phyloP scores from a whole-genome alignment of 2,797 vertebrate species.

The Nothura maculosa region DNA sequence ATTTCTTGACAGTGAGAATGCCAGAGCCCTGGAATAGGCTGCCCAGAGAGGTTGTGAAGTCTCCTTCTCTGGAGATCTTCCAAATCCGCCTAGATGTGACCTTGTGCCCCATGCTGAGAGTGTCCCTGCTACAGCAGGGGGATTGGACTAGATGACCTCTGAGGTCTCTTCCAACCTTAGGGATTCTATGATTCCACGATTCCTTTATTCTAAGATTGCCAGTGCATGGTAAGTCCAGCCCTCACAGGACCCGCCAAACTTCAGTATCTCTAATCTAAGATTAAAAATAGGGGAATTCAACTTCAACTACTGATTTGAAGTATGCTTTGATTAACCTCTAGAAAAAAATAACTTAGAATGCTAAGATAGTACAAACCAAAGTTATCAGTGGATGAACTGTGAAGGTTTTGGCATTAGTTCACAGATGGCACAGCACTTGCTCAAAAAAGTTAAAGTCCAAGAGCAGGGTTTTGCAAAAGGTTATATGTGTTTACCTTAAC shows the following conservation, averaged over 20 bases:
- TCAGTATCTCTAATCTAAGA: not conserved
- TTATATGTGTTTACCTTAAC: not conserved
- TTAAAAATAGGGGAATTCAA: not conserved
- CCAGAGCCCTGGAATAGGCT: too few species aligned
- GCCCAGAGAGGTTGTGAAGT: too few species aligned
- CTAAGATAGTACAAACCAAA: not conserved
- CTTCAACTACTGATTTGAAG: not conserved
- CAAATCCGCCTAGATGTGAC: too few species aligned
- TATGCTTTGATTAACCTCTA: not conserved
- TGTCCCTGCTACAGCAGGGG: too few species aligned
- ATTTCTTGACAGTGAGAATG: too few species aligned
- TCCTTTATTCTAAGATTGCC: not conserved
- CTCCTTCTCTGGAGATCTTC: too few species aligned
- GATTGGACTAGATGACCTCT: too few species aligned
- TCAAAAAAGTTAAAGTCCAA: not conserved
- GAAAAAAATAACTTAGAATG: not conserved
- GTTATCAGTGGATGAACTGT: not conserved
- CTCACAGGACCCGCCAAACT: not conserved
- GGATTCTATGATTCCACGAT: too few species aligned
- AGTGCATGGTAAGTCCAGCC: fast-evolving
- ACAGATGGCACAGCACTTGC: not conserved
- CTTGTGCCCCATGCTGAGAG: too few species aligned
- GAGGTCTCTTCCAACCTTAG: too few species aligned
- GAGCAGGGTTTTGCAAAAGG: not conserved
- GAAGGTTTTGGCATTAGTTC: not conserved